phyloP scores from a whole-genome alignment of 2,888 invertebrate genomes.

The Hoplodrina ambigua region DNA sequence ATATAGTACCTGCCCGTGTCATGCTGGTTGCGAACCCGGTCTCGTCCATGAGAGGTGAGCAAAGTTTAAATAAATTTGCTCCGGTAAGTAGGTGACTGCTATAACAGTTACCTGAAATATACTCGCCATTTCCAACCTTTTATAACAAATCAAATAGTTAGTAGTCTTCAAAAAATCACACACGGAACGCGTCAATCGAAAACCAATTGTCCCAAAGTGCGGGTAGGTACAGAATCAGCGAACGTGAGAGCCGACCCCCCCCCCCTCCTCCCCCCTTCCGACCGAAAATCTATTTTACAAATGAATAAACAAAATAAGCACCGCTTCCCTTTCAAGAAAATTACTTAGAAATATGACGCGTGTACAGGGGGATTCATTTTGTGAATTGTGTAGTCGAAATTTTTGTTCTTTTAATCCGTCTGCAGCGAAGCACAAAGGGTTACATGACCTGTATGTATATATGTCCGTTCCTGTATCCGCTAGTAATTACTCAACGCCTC shows the following conservation, averaged over 20 bases:
- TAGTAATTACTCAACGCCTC: too few species aligned
- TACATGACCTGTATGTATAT: too few species aligned
- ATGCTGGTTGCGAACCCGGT: too few species aligned
- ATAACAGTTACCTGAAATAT: too few species aligned
- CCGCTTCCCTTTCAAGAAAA: slow-evolving; percentile 71
- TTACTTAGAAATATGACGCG: slow-evolving; percentile 69
- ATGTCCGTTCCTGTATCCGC: too few species aligned
- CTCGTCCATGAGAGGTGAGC: too few species aligned
- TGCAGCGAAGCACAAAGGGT: too few species aligned
- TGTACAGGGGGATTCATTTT: slow-evolving; percentile 54
- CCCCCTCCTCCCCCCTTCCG: slow-evolving; percentile 21
- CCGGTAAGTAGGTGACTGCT: too few species aligned
- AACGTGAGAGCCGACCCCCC: slow-evolving; percentile 37
- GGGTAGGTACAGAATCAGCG: slow-evolving; percentile 39
- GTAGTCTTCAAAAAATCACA: slow-evolving; percentile 15
- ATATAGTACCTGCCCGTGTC: too few species aligned
- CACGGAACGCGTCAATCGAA: slow-evolving; percentile 30
- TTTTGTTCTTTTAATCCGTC: too few species aligned
- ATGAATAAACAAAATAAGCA: slow-evolving; percentile 73
- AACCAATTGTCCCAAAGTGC: slow-evolving; percentile 59
- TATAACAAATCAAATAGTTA: slow-evolving; percentile 5
- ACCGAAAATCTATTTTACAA: slow-evolving; percentile 73
- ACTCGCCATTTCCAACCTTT: neutral
- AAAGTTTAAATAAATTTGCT: too few species aligned
- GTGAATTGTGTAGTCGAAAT: neutral